A percentile compares a stretch with the other conserved stretches of the same genome.
phyloP scores from a whole-genome alignment of 2,888 invertebrate genomes.

The Rhyacophila evoluta region DNA sequence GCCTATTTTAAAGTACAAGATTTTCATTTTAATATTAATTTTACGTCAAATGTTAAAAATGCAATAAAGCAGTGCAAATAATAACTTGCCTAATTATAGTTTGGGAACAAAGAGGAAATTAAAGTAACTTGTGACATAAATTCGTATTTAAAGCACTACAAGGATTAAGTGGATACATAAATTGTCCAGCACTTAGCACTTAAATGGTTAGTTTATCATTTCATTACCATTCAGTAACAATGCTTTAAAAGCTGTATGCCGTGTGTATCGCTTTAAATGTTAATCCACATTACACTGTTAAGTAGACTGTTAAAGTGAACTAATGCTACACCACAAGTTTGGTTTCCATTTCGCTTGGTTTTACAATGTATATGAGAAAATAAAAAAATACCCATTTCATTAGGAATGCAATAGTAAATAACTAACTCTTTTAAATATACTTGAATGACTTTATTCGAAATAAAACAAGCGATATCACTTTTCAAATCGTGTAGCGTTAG shows the following conservation, averaged over 20 bases:
- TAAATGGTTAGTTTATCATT: slow-evolving; percentile 19
- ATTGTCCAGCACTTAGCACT: slow-evolving; percentile 22
- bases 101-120: neutral
- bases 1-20: too few relatives aligned
- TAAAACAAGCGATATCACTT: too few relatives aligned
- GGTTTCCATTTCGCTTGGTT: neutral
- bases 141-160: neutral
- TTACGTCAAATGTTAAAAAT: too few relatives aligned
- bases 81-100: too few relatives aligned
- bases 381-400: neutral
- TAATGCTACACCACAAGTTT: neutral
- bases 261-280: neutral
- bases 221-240: slow-evolving; percentile 12
- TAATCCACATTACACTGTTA: slow-evolving; percentile 10
- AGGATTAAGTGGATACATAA: neutral
- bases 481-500: too few relatives aligned
- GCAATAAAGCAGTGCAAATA: too few relatives aligned
- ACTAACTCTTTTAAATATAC: too few relatives aligned
- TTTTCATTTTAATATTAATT: too few relatives aligned
- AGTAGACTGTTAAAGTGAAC: neutral
- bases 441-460: too few relatives aligned
- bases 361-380: neutral
- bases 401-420: too few relatives aligned
- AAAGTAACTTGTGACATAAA: neutral
- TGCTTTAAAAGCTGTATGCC: slow-evolving; percentile 15